Percentiles rank a stretch among this genome's conserved stretches.
Evolutionary conservation across 1,140 invertebrate genomes (phyloP).

Genomic region (Helicoverpa armigera): DNA sequence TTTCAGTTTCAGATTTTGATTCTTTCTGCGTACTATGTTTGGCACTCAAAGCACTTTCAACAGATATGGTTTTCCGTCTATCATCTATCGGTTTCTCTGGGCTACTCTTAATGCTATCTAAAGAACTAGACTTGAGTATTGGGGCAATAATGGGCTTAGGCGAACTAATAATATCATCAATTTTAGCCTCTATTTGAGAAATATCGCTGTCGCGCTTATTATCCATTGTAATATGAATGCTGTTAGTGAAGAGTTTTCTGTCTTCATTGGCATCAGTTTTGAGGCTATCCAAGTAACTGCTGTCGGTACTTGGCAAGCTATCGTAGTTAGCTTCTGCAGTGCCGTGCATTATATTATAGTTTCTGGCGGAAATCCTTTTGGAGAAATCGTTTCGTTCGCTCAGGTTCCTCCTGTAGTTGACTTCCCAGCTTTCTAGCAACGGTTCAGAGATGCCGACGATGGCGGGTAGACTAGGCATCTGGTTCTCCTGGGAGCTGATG

Average conservation of each 20-base stretch:
- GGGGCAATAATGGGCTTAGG: conserved; percentile 84
- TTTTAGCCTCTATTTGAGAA: conserved; percentile 85
- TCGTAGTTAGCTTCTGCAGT: conserved; percentile 77
- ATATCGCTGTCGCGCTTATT: conserved; percentile 81
- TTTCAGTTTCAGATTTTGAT: conserved; percentile 71
- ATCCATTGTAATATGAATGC: conserved; percentile 77
- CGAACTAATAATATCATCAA: conserved; percentile 86
- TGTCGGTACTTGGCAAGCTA: conserved; percentile 81
- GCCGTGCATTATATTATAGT: conserved; percentile 73
- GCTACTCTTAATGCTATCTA: conserved; percentile 87
- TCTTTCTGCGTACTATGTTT: conserved; percentile 68
- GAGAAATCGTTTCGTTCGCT: conserved; percentile 77
- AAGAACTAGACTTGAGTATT: conserved; percentile 86
- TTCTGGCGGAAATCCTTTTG: conserved; percentile 79
- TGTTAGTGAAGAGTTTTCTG: conserved; percentile 77
- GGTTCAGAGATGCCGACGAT: conserved; percentile 86
- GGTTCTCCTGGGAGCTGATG: conserved; percentile 82
- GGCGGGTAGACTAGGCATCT: conserved; percentile 85
- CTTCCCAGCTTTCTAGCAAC: conserved; percentile 85
- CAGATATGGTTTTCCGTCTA: conserved; percentile 83
- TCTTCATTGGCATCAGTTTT: conserved; percentile 78
- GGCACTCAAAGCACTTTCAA: conserved; percentile 81
- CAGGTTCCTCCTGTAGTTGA: conserved; percentile 84
- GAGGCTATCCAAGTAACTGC: conserved; percentile 82
- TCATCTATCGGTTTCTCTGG: conserved; percentile 82